Evolutionary conservation across 1,140 invertebrate species (phyloP).

Genomic region (Myzus persicae): DNA sequence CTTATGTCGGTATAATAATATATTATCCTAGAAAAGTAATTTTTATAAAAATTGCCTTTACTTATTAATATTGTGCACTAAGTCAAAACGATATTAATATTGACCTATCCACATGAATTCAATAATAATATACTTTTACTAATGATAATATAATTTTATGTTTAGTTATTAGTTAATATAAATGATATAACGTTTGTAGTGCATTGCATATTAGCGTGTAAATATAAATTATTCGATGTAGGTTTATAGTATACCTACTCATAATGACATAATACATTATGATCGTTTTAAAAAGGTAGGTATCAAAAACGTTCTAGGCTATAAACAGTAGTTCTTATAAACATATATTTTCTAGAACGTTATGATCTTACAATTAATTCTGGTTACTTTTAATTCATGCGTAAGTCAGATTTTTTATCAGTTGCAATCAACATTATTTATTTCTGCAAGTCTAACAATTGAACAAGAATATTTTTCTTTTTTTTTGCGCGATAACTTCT

Average conservation of each 20-base stretch:
- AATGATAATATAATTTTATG: neutral
- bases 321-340: neutral
- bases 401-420: neutral
- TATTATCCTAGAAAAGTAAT: neutral
- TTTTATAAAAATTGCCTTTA: neutral
- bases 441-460: neutral
- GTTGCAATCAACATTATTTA: neutral
- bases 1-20: neutral
- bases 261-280: neutral
- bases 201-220: neutral
- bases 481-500: neutral
- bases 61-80: neutral
- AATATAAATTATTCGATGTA: neutral
- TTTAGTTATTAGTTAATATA: neutral
- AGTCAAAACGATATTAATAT: neutral
- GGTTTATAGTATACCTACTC: neutral
- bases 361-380: neutral
- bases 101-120: neutral
- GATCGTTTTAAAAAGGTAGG: neutral
- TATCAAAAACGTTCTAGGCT: neutral
- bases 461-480: neutral
- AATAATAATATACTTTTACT: neutral
- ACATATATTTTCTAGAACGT: neutral
- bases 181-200: neutral
- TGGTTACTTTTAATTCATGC: neutral